Evolutionary conservation across 2,888 invertebrate genomes (phyloP).

Genomic region (Drosophila subquinaria): DNA sequence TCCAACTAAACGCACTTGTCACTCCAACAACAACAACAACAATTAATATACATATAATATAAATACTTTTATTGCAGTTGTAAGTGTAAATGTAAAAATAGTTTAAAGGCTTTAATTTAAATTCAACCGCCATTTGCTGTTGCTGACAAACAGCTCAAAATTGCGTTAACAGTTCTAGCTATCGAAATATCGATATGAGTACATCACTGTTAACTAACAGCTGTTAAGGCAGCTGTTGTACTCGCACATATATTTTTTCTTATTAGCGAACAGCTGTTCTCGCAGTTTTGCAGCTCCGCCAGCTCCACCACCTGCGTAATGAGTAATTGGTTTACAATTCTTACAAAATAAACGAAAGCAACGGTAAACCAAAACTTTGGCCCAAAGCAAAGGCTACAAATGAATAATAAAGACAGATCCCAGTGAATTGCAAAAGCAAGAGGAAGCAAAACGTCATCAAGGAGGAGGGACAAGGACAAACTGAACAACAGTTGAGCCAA

Average conservation of each 20-base stretch:
- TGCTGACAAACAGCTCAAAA: slow-evolving; percentile 5
- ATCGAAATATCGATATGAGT: slow-evolving; percentile 31
- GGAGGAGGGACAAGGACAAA: slow-evolving; percentile 3
- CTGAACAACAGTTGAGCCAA: slow-evolving; percentile 3
- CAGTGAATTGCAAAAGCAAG: slow-evolving; percentile 3
- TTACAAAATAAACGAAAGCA: slow-evolving; percentile 46
- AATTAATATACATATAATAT: neutral
- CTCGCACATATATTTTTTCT: neutral
- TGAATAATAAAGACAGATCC: slow-evolving; percentile 18
- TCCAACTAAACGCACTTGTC: slow-evolving; percentile 4
- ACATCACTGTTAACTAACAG: neutral
- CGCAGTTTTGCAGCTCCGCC: slow-evolving; percentile 54
- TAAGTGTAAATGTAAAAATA: neutral
- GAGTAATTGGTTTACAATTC: slow-evolving; percentile 48
- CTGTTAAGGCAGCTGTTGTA: slow-evolving; percentile 39
- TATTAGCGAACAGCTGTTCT: slow-evolving; percentile 43
- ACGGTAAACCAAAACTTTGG: slow-evolving; percentile 19
- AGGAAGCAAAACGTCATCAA: neutral
- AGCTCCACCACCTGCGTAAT: slow-evolving; percentile 44
- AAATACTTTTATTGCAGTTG: neutral
- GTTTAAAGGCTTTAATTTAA: slow-evolving; percentile 1
- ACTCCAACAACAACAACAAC: neutral
- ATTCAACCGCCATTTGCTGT: neutral
- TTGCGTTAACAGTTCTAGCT: slow-evolving; percentile 29
- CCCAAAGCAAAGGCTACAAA: slow-evolving; percentile 21